Evolutionary conservation across 2,888 invertebrate genomes (phyloP).

Genomic region (Sesia apiformis): DNA sequence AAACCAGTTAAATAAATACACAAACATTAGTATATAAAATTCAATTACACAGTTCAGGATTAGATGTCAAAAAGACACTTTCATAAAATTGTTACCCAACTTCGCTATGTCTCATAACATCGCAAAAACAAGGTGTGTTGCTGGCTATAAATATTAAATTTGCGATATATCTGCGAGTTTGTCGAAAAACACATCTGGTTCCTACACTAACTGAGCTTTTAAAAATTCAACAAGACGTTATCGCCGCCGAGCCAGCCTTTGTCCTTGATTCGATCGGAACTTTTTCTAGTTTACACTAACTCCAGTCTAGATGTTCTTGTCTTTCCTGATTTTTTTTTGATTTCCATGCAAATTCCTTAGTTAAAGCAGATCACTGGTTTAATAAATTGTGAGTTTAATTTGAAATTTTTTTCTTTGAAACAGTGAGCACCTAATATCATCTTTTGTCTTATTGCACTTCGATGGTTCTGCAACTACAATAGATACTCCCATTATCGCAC

Average conservation of each 20-base stretch:
- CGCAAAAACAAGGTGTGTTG: conserved; percentile 51
- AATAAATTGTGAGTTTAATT: too few relatives aligned
- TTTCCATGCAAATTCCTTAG: too few relatives aligned
- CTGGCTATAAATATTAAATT: conserved; percentile 67
- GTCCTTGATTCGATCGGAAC: conserved; percentile 14
- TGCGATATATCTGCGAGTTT: conserved; percentile 50
- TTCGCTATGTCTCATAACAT: conserved; percentile 40
- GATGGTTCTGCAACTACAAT: too few relatives aligned
- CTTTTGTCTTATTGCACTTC: too few relatives aligned
- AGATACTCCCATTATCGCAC: too few relatives aligned
- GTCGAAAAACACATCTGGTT: conserved; percentile 52
- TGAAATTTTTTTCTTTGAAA: too few relatives aligned
- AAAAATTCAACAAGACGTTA: conserved; percentile 60
- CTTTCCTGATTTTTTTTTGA: too few relatives aligned
- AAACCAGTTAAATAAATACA: too few relatives aligned
- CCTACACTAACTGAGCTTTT: conserved; percentile 51
- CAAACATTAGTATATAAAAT: too few relatives aligned
- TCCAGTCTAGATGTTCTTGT: too few relatives aligned
- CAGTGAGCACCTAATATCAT: too few relatives aligned
- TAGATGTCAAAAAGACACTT: not conserved
- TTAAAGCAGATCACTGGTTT: too few relatives aligned
- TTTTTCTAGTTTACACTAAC: not conserved
- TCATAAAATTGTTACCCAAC: conserved; percentile 19
- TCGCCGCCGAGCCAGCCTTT: conserved; percentile 42
- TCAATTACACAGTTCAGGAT: not conserved